Evolutionary conservation across 2,888 invertebrate genomes (phyloP).

Genomic region (Euzetes globulus): DNA sequence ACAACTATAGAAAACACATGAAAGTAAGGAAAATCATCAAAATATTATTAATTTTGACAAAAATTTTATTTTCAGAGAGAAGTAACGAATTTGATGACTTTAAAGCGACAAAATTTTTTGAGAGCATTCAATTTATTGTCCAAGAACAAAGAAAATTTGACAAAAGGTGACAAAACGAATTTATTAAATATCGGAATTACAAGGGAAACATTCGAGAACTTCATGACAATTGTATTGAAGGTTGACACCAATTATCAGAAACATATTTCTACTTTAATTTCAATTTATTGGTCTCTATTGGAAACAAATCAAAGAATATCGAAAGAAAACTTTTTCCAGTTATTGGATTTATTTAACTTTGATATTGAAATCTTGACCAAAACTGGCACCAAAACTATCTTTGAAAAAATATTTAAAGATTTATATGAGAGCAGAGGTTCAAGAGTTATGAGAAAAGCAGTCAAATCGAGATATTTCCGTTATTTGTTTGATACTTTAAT

Average conservation of each 20-base stretch:
- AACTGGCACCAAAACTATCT: slow-evolving; percentile 36
- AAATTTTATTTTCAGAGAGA: slow-evolving; percentile 38
- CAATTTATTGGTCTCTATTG: slow-evolving; percentile 48
- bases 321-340: slow-evolving; percentile 47
- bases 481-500: slow-evolving; percentile 50
- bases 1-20: slow-evolving; percentile 50
- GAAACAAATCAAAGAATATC: slow-evolving; percentile 45
- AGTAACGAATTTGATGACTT: slow-evolving; percentile 44
- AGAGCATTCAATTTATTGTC: slow-evolving; percentile 48
- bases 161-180: neutral
- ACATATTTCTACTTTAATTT: neutral
- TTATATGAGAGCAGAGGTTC: slow-evolving; percentile 38
- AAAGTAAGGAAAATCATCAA: slow-evolving; percentile 44
- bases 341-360: slow-evolving; percentile 49
- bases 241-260: slow-evolving; percentile 36
- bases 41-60: neutral
- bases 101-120: slow-evolving; percentile 47
- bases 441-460: slow-evolving; percentile 33
- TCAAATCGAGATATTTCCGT: slow-evolving; percentile 47
- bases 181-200: too few relatives aligned
- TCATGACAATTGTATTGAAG: slow-evolving; percentile 46
- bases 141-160: slow-evolving; percentile 26
- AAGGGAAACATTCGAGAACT: slow-evolving; percentile 45
- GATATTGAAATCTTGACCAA: slow-evolving; percentile 48
- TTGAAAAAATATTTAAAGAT: slow-evolving; percentile 36